A percentile compares a stretch with the other conserved stretches of the same genome.
These are phyloP conservation scores for Drosophila hamatofila DNA, from an alignment of 2,888 invertebrate species.

Conservation along the genomic window DNA sequence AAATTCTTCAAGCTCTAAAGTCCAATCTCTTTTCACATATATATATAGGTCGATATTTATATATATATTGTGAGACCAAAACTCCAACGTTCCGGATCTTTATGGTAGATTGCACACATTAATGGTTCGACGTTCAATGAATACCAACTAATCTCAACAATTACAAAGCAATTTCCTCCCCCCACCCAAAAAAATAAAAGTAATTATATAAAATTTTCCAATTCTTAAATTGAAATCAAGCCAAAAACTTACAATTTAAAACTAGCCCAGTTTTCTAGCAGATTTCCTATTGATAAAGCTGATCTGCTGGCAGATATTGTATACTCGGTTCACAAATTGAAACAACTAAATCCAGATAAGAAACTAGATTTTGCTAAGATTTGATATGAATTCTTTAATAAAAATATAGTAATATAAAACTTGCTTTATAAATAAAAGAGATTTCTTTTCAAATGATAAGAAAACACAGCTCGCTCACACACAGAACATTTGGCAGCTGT, in stretches of 20 bases:
- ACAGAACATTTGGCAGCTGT: too few species aligned
- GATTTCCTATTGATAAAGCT: neutral
- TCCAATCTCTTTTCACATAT: constrained; percentile 15
- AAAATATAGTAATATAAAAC: neutral
- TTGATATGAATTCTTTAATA: neutral
- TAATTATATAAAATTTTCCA: neutral
- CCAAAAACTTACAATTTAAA: too few species aligned
- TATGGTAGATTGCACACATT: constrained; percentile 83
- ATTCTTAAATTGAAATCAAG: neutral
- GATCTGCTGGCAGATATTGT: neutral
- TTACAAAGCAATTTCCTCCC: neutral
- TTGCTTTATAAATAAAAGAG: neutral
- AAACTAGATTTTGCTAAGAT: neutral
- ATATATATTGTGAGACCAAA: constrained; percentile 20
- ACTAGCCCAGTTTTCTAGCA: neutral
- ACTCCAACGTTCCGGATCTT: constrained; percentile 33
- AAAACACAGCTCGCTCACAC: too few species aligned
- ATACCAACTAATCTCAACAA: constrained; percentile 7
- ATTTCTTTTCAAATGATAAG: neutral
- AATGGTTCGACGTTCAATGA: constrained; percentile 86
- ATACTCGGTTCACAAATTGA: constrained; percentile 3
- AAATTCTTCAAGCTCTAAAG: constrained; percentile 71
- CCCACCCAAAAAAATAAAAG: neutral
- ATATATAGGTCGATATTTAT: neutral
- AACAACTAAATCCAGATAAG: neutral